Base-by-base conservation (phyloP, 2,888 invertebrate genomes). In the Hipparchia semele region DNA sequence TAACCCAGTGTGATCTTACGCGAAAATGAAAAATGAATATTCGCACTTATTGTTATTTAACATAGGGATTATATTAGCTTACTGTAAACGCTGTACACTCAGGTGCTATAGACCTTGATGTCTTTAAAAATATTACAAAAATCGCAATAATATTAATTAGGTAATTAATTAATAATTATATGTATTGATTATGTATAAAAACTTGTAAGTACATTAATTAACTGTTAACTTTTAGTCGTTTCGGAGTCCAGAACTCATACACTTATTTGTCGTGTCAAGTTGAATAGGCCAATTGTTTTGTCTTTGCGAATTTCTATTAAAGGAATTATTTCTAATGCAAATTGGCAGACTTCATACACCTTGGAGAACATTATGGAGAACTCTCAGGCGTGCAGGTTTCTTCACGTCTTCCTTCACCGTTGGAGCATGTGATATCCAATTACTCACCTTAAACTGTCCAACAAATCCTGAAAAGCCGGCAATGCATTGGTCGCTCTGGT, bases 121-220 rank as follows among this genome's bases (percentile, higher is more conserved):
- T 69, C 69, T 69, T 69, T 69, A 60, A 72, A 72, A 72, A 72
- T 12, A 65, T 72, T 72, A 72, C 59, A 69, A 72, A 72, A 68
- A 61, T 51, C 33, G 59, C 68, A 69, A 64, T 72, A 65, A 69
- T 69, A 65, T 65, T 65, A 65, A 65, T 65, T 51, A 53, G n/a
- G n/a, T 51, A 33, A 64, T 51, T 51, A 33, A 53, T 51, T 64
- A 23, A 65, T 68, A 53, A 39, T 54, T 61, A 61, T 54, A 68
- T 72, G 69, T 69, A 56, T 61, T 72, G 68, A 72, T 72, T 69
- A 72, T 69, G 70, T 74, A 70, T 73, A 75, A 73, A 70, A 75
- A 68, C 8, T 68, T 68, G 68, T 75, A 75, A 75, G 75, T 75
- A 75, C 75, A 70, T 39, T 64, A 72, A 54, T 66, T 51, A 64